phyloP scores from a whole-genome alignment of 2,888 invertebrate species.

The Rapana venosa region DNA sequence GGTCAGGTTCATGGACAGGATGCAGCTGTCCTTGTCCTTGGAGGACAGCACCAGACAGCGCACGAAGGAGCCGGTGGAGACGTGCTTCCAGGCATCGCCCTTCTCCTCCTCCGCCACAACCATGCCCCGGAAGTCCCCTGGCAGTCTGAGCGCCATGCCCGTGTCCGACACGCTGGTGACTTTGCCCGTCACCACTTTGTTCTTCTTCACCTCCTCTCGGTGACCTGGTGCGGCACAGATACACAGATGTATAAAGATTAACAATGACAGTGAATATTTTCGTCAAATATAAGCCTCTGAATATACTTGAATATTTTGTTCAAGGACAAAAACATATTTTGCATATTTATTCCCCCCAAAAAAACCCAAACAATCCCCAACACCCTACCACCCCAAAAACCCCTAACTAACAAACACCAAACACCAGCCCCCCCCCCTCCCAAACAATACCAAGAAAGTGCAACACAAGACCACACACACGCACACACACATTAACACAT shows the following conservation, averaged over 20 bases:
- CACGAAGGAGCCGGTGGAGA: conserved; percentile 10
- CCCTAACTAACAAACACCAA: too few relatives aligned
- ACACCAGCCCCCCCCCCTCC: too few relatives aligned
- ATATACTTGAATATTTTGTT: not conserved
- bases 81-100: not conserved
- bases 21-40: conserved; percentile 19
- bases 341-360: too few relatives aligned
- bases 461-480: not conserved
- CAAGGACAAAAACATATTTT: too few relatives aligned
- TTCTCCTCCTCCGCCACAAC: not conserved
- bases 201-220: conserved; percentile 30
- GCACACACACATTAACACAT: not conserved
- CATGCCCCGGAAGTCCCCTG: conserved; percentile 34
- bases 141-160: conserved; percentile 28
- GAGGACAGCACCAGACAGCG: conserved; percentile 20
- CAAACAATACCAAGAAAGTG: not conserved
- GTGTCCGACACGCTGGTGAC: conserved; percentile 37
- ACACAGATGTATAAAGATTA: not conserved
- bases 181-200: conserved; percentile 29
- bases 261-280: not conserved
- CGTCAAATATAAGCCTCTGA: not conserved
- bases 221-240: conserved; percentile 6
- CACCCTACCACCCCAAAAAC: too few relatives aligned
- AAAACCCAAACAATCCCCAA: too few relatives aligned
- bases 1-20: conserved; percentile 8